These are phyloP conservation scores for Tapirus terrestris DNA, from an alignment of 2,113 vertebrate species.

Conservation along the genomic window DNA sequence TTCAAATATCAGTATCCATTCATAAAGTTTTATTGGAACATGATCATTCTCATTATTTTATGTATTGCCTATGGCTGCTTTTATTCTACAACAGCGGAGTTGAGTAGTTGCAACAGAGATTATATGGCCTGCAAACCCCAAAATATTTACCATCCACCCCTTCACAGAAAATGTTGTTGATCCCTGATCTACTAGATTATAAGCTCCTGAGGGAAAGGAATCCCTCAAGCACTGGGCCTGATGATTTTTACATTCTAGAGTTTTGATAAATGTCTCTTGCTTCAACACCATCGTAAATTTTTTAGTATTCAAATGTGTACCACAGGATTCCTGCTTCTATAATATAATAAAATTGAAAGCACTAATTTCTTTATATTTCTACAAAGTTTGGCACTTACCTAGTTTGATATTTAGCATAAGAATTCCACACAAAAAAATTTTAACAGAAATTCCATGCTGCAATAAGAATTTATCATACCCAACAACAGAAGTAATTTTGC, in stretches of 20 bases:
- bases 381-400: constrained; percentile 69
- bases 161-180: constrained; percentile 23
- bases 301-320: constrained; percentile 58
- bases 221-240: background rate
- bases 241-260: background rate
- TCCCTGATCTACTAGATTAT: background rate
- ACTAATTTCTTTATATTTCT: constrained; percentile 74
- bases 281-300: constrained; percentile 26
- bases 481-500: constrained; percentile 74
- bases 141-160: background rate
- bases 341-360: constrained; percentile 66
- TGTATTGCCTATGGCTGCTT: background rate
- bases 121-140: background rate
- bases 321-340: constrained; percentile 32
- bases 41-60: background rate
- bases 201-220: background rate
- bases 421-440: constrained; percentile 72
- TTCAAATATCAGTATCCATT: background rate
- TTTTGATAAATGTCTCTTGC: constrained; percentile 35
- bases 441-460: constrained; percentile 59
- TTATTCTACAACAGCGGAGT: background rate
- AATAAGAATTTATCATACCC: constrained; percentile 68
- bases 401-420: constrained; percentile 74
- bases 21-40: background rate
- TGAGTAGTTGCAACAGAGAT: background rate